phyloP scores from a whole-genome alignment of 2,797 vertebrate genomes.

The Protonibea diacanthus region DNA sequence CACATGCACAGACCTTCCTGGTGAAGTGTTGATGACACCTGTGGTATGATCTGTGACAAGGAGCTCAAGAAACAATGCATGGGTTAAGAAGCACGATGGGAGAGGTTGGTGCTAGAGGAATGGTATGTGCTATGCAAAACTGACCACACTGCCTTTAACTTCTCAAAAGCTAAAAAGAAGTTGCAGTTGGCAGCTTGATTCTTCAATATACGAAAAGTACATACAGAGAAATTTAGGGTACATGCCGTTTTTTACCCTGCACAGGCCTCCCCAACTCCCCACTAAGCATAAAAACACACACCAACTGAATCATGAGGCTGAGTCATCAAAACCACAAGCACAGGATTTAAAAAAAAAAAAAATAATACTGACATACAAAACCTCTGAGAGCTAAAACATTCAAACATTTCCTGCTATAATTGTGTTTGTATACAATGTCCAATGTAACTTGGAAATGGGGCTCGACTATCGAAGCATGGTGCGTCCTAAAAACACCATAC shows the following conservation, averaged over 20 bases:
- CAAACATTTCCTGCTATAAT: not conserved
- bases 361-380: slow-evolving; percentile 11
- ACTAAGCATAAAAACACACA: slow-evolving; percentile 31
- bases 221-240: not conserved
- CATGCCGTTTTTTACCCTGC: slow-evolving; percentile 4
- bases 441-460: slow-evolving; percentile 6
- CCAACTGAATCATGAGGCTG: slow-evolving; percentile 51
- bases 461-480: not conserved
- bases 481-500: not conserved
- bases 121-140: not conserved
- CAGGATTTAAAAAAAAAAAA: slow-evolving; percentile 8
- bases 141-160: not conserved
- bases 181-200: not conserved
- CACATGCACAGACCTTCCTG: slow-evolving; percentile 49
- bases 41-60: slow-evolving; percentile 5
- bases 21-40: slow-evolving; percentile 48
- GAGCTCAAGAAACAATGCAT: slow-evolving; percentile 11
- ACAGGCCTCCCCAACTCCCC: slow-evolving; percentile 20
- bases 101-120: slow-evolving; percentile 4
- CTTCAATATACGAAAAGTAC: not conserved
- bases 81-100: not conserved
- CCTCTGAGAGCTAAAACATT: slow-evolving; percentile 5
- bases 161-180: not conserved
- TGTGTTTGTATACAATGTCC: not conserved
- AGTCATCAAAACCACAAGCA: slow-evolving; percentile 71